Percentiles rank a stretch among this genome's conserved stretches.
phyloP scores from a whole-genome alignment of 2,888 invertebrate species.

The Lycia hirtaria region DNA sequence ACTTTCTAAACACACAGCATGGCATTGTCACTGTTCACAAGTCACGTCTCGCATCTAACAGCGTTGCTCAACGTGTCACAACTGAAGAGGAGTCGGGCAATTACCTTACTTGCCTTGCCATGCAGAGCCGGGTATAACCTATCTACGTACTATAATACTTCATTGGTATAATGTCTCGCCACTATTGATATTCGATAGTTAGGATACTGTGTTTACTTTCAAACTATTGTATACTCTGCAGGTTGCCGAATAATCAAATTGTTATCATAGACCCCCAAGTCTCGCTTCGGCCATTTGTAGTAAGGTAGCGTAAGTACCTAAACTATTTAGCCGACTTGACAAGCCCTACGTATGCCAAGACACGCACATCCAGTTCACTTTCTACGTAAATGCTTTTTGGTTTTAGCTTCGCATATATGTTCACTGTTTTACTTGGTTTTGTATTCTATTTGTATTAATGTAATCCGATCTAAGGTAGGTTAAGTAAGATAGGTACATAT shows the following conservation, averaged over 20 bases:
- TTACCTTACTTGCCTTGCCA: no score
- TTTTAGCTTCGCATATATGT: neutral
- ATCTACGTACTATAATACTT: neutral
- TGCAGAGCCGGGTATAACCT: no score
- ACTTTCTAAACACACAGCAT: no score
- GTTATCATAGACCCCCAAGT: constrained; percentile 64
- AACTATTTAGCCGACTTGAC: constrained; percentile 28
- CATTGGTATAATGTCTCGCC: neutral
- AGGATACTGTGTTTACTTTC: constrained; percentile 14
- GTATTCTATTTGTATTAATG: neutral
- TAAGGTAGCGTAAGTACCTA: constrained; percentile 35
- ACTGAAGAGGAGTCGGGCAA: no score
- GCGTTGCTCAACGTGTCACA: no score
- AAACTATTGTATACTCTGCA: constrained; percentile 17
- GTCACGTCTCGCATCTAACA: no score
- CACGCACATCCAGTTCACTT: constrained; percentile 50
- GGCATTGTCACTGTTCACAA: no score
- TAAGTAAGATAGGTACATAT: no score
- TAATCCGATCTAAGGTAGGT: no score
- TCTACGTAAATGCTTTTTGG: constrained; percentile 21
- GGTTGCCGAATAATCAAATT: constrained; percentile 65
- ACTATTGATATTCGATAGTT: neutral
- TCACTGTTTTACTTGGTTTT: neutral
- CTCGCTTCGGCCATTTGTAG: constrained; percentile 51
- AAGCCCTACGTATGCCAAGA: constrained; percentile 57